Base-by-base conservation (phyloP, 2,888 invertebrate genomes). In the Lycia hirtaria region DNA sequence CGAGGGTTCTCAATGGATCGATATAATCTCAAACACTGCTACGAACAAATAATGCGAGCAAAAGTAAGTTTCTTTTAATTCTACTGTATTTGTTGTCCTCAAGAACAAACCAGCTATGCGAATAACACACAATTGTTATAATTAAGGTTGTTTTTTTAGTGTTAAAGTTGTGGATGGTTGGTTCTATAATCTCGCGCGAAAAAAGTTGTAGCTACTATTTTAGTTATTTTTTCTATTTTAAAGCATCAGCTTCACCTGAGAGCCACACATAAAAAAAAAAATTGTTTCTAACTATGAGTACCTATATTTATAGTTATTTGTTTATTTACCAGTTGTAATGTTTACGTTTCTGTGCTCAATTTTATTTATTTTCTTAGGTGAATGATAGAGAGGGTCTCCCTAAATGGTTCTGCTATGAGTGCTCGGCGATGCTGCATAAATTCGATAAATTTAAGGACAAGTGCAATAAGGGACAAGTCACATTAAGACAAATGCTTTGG, bases 371-470 rank as follows among this genome's bases (percentile, higher is more conserved):
- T 56, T 64, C n/a, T 51, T 24, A 81, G 79, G 68, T 82, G 2
- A 59, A 73, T 51, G 65, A 73, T n/a, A 68, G 67, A 53, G 89
- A 88, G 64, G 71, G 68, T 0, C 63, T 91, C 3, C 90, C 89
- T 0, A 75, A 73, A 1, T 82, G 75, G 57, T 86, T 88, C 56
- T 90, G 90, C 60, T 87, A 75, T 32, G 85, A 88, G 63, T 90
- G 90, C 70, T 81, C 88, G 0, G 70, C 77, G 1, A 59, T 84
- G 48, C 64, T 90, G 19, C 75, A 83, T 48, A 90, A 89, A 56
- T 88, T 78, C 50, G 85, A 88, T 55, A 85, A 84, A 54, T 90
- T 90, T 48, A 88, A 84, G 47, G 88, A 88, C 50, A 90, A 88
- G 63, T 89, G 90, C 58, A 76, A 74, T 32, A 70, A 63, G 2